phyloP scores from a whole-genome alignment of 2,888 invertebrate species.

The Labia minor region DNA sequence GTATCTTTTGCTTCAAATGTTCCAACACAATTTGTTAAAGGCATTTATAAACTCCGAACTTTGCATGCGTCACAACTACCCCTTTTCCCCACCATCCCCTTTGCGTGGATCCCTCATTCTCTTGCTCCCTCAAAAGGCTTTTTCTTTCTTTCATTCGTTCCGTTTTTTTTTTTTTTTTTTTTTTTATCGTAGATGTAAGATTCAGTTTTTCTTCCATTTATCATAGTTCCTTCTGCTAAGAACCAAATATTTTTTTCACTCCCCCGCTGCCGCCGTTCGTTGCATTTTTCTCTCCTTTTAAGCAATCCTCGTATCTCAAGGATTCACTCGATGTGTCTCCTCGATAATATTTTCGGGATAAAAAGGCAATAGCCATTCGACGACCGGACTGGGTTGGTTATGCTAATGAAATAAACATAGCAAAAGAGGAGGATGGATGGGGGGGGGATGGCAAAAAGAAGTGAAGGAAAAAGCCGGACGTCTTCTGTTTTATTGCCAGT shows the following conservation, averaged over 20 bases:
- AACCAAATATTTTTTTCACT: constrained; percentile 6
- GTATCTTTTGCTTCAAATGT: constrained; percentile 13
- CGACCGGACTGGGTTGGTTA: neutral
- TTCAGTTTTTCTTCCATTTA: constrained; percentile 13
- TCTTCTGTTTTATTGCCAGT: constrained; percentile 1
- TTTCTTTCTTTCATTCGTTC: constrained; percentile 13
- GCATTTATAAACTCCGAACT: constrained; percentile 13
- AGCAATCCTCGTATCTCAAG: constrained; percentile 13
- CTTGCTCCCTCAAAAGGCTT: constrained; percentile 1
- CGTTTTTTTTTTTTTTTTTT: neutral
- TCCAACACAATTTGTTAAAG: constrained; percentile 13
- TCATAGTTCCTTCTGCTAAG: constrained; percentile 13
- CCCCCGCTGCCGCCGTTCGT: neutral
- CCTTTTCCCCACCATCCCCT: neutral
- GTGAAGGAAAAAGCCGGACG: neutral
- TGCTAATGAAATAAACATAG: constrained; percentile 13
- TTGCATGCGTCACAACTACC: neutral
- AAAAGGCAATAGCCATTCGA: constrained; percentile 13
- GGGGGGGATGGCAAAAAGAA: too few species aligned
- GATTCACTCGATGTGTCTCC: constrained; percentile 4
- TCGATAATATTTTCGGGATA: constrained; percentile 8
- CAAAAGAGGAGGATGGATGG: too few species aligned
- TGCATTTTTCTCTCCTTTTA: constrained; percentile 13
- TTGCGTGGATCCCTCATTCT: neutral
- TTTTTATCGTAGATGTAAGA: constrained; percentile 8